phyloP scores from a whole-genome alignment of 23 tunicate species.

The Styela clava region DNA sequence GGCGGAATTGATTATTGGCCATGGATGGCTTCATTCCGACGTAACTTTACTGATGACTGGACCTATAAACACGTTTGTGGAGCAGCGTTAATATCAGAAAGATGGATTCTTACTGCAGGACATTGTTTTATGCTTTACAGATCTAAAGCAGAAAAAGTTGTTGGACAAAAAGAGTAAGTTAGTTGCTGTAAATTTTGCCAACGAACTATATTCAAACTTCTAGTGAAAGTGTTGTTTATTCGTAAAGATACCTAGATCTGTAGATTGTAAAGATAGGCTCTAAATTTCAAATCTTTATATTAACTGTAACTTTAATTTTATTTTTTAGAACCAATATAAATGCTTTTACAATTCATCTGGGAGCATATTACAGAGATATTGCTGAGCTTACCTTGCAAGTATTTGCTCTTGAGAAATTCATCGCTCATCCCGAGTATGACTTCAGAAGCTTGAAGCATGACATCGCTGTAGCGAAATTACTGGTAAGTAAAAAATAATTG shows the following conservation, averaged over 20 bases:
- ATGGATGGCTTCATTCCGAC: conserved; percentile 85
- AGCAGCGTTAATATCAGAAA: conserved; percentile 54
- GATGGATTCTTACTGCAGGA: conserved; percentile 90
- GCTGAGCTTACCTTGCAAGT: conserved; percentile 43
- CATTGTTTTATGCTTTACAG: conserved; percentile 81
- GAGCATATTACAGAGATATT: conserved; percentile 48
- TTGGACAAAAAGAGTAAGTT: conserved; percentile 71
- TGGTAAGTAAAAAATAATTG: conserved; percentile 32
- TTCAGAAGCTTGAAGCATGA: conserved; percentile 53
- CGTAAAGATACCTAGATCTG: neutral
- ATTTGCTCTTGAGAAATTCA: conserved; percentile 45
- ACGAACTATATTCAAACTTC: neutral
- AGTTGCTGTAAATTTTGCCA: neutral
- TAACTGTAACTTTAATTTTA: no score
- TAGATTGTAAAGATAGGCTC: no score
- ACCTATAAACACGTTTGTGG: conserved; percentile 80
- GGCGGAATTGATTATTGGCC: conserved; percentile 93
- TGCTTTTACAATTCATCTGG: conserved; percentile 48
- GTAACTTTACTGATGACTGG: conserved; percentile 77
- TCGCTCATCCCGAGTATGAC: conserved; percentile 76
- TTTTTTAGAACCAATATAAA: conserved; percentile 6
- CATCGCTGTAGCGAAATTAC: conserved; percentile 83
- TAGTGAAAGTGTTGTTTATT: no score
- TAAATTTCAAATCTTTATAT: no score
- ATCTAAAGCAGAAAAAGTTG: conserved; percentile 38